Conservation (phyloP, 2,888 invertebrate genomes). For the Ceriagrion tenellum region DNA sequence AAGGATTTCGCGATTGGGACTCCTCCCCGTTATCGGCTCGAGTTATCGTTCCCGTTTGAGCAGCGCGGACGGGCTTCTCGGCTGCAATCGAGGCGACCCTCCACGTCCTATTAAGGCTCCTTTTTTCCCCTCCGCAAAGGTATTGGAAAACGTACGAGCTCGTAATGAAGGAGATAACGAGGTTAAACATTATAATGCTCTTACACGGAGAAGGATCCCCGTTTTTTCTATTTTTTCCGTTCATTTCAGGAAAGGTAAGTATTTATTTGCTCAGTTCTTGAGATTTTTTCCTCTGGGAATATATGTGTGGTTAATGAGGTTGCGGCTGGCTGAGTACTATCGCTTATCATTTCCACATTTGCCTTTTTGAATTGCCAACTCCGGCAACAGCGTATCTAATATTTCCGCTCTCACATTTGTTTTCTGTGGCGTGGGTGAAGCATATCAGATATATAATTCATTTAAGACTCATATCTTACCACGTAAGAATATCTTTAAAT, state of each 20-base stretch:
- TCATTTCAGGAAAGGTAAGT: too few relatives aligned
- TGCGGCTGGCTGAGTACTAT: not conserved
- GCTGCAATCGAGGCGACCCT: not conserved
- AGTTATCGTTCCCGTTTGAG: not conserved
- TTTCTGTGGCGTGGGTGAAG: not conserved
- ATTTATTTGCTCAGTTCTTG: too few relatives aligned
- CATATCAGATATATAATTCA: too few relatives aligned
- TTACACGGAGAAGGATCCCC: not conserved
- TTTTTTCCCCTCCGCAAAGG: not conserved
- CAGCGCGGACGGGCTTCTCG: not conserved
- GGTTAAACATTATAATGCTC: slow-evolving; percentile 19
- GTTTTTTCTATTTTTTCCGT: not conserved
- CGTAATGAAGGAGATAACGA: slow-evolving; percentile 11
- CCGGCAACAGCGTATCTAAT: not conserved
- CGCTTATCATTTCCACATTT: not conserved
- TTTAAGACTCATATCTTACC: too few relatives aligned
- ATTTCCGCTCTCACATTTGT: not conserved
- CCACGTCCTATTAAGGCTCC: not conserved
- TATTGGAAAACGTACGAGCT: not conserved
- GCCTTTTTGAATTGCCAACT: not conserved
- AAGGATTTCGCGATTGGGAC: not conserved
- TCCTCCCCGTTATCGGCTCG: not conserved
- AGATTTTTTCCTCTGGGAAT: not conserved
- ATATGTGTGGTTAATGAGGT: not conserved
- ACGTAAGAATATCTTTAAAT: too few relatives aligned